These are phyloP conservation scores for Hymenopus coronatus DNA, from an alignment of 2,888 invertebrate genomes.

Conservation along the genomic window DNA sequence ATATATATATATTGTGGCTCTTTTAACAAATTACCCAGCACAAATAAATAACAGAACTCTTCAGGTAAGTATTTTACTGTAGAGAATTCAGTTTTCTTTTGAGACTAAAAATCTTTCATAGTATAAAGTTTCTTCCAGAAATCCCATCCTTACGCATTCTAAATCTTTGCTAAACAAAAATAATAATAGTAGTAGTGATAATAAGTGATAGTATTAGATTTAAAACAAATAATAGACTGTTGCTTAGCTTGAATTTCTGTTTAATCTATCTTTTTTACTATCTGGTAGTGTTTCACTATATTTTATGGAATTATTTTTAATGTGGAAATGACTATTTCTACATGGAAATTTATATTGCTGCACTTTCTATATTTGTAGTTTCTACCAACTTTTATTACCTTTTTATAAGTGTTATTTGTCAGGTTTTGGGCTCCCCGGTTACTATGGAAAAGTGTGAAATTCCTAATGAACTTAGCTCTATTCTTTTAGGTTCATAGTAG, in stretches of 20 bases:
- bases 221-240: conserved; percentile 14
- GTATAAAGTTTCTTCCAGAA: not conserved
- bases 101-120: not conserved
- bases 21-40: not conserved
- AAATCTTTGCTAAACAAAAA: not conserved
- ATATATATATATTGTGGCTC: not conserved
- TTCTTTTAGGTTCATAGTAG: not conserved
- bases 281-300: conserved; percentile 8
- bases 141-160: conserved; percentile 12
- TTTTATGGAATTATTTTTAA: conserved; percentile 21
- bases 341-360: conserved; percentile 13
- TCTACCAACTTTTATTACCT: conserved; percentile 13
- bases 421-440: conserved; percentile 7
- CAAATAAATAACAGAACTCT: not conserved
- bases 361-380: conserved; percentile 22
- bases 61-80: not conserved
- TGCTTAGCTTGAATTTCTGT: conserved; percentile 21
- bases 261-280: conserved; percentile 4
- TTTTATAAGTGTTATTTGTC: not conserved
- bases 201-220: conserved; percentile 11
- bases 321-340: conserved; percentile 5
- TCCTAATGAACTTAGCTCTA: not conserved
- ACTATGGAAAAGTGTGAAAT: conserved; percentile 3
- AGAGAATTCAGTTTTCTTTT: not conserved
- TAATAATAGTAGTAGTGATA: not conserved